Conservation (phyloP, 2,797 vertebrate genomes). For the Pantherophis alleghaniensis region DNA sequence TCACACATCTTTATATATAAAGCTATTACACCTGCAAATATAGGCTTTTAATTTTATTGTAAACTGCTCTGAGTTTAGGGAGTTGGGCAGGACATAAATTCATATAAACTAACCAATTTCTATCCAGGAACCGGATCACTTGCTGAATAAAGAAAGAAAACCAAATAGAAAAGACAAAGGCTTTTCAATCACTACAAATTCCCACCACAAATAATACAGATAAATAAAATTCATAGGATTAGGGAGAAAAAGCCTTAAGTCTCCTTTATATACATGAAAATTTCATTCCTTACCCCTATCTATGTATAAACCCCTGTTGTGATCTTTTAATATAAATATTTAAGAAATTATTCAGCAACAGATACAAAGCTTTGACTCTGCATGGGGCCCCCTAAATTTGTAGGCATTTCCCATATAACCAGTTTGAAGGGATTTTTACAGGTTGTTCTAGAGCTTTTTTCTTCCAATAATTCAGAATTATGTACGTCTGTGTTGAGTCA, state of each 20-base stretch:
- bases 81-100: not conserved
- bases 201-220: not conserved
- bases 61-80: not conserved
- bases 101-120: not conserved
- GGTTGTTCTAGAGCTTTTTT: not conserved
- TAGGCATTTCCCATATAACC: not conserved
- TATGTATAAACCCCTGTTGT: not conserved
- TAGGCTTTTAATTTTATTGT: not conserved
- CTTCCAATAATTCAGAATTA: not conserved
- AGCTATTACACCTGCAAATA: not conserved
- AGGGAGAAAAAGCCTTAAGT: not conserved
- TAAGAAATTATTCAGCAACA: not conserved
- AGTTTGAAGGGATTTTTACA: conserved; percentile 36
- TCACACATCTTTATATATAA: not conserved
- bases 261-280: not conserved
- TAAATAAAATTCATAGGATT: not conserved
- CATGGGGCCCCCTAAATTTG: not conserved
- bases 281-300: not conserved
- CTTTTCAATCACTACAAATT: not conserved
- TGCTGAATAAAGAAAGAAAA: not conserved
- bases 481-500: not conserved
- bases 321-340: not conserved
- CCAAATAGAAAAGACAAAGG: not conserved
- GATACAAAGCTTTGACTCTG: not conserved
- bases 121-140: not conserved